Evolutionary conservation across 2,797 vertebrate species (phyloP).

Genomic region (Hydrolagus colliei): DNA sequence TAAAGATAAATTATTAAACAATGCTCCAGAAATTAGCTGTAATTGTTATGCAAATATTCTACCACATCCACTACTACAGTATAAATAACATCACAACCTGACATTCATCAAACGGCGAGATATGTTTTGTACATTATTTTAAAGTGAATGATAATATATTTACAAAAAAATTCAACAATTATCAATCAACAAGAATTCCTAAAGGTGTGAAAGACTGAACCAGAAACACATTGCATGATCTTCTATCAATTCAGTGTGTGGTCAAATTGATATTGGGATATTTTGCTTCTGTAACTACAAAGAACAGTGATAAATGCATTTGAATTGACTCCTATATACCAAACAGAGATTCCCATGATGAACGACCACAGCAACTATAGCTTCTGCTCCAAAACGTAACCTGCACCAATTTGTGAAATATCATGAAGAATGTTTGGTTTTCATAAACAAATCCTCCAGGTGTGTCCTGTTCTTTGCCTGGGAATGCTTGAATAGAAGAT

Average conservation of each 20-base stretch:
- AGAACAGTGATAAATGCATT: not conserved
- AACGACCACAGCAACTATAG: not conserved
- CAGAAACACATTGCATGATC: not conserved
- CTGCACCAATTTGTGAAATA: not conserved
- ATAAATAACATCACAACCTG: no score
- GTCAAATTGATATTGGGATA: not conserved
- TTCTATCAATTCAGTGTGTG: not conserved
- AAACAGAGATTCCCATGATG: no score
- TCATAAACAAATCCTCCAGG: not conserved
- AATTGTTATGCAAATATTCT: not conserved
- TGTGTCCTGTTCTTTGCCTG: not conserved
- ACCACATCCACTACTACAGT: no score
- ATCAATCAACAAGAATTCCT: not conserved
- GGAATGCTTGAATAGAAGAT: no score
- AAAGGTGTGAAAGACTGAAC: not conserved
- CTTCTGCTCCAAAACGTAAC: not conserved
- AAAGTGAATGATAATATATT: not conserved
- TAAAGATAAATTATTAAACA: conserved; percentile 35
- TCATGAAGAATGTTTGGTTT: not conserved
- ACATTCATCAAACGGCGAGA: no score
- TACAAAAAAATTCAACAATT: not conserved
- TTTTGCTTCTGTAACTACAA: not conserved
- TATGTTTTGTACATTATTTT: not conserved
- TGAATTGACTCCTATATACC: not conserved
- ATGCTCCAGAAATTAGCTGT: not conserved